phyloP scores from a whole-genome alignment of 2,888 invertebrate genomes.

The Coenonympha glycerion region DNA sequence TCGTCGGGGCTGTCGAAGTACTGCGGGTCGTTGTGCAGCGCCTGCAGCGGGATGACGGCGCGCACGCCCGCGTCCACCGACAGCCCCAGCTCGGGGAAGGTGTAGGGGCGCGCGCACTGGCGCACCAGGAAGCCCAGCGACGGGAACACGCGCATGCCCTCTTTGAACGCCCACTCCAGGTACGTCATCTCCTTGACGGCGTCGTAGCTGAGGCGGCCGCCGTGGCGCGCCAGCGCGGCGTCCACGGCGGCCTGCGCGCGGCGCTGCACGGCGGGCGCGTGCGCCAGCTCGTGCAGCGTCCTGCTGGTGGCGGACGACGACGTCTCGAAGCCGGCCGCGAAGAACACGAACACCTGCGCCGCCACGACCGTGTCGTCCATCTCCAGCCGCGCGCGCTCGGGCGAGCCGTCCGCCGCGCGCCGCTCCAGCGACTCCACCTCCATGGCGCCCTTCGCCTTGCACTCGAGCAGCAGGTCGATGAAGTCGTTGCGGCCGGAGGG shows the following conservation, averaged over 20 bases:
- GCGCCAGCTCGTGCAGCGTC: slow-evolving; percentile 53
- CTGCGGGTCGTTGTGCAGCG: slow-evolving; percentile 48
- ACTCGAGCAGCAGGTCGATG: slow-evolving; percentile 34
- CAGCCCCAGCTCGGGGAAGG: slow-evolving; percentile 42
- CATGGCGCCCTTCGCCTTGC: slow-evolving; percentile 32
- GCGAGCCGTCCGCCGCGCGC: slow-evolving; percentile 24
- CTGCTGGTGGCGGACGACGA: slow-evolving; percentile 61
- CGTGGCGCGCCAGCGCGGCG: slow-evolving; percentile 38
- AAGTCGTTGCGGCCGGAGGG: slow-evolving; percentile 44
- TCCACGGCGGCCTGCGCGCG: slow-evolving; percentile 48
- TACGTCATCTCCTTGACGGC: slow-evolving; percentile 54
- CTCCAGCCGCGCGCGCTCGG: slow-evolving; percentile 22
- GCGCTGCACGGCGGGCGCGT: slow-evolving; percentile 43
- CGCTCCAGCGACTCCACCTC: slow-evolving; percentile 33
- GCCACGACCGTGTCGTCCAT: slow-evolving; percentile 28
- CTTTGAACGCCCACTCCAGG: slow-evolving; percentile 48
- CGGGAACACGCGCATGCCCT: slow-evolving; percentile 55
- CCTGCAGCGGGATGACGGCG: slow-evolving; percentile 40
- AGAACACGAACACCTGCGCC: slow-evolving; percentile 47
- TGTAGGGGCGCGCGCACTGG: slow-evolving; percentile 40
- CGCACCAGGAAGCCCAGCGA: slow-evolving; percentile 49
- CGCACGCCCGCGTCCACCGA: slow-evolving; percentile 45
- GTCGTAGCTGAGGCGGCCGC: slow-evolving; percentile 47
- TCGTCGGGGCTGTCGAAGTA: slow-evolving; percentile 45
- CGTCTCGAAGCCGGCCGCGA: slow-evolving; percentile 67